Conservation (phyloP, 2,113 vertebrate genomes). For the Passer montanus region DNA sequence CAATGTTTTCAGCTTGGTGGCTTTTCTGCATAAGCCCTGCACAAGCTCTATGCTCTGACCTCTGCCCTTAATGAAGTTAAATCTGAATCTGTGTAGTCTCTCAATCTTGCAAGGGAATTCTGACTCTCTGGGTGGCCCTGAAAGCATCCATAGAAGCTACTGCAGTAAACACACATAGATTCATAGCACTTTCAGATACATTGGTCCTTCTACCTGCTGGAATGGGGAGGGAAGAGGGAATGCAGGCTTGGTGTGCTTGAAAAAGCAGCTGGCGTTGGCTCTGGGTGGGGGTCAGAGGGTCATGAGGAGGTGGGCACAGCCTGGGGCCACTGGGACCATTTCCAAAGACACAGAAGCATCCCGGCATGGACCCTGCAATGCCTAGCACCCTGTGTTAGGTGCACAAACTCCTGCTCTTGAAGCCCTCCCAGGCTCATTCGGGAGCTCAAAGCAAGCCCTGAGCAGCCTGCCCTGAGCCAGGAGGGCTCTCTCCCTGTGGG, state of each 20-base stretch:
- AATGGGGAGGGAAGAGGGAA: background rate
- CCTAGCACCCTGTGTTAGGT: background rate
- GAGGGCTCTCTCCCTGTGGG: background rate
- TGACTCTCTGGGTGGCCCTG: background rate
- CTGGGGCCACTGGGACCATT: background rate
- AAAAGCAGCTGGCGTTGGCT: background rate
- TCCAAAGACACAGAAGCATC: background rate
- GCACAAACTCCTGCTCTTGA: background rate
- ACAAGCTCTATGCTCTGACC: background rate
- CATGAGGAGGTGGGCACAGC: background rate
- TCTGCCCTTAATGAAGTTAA: background rate
- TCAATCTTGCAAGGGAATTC: background rate
- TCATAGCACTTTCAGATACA: background rate
- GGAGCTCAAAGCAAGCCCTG: background rate
- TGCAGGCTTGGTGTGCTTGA: background rate
- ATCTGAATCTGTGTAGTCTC: background rate
- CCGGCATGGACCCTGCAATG: accelerated
- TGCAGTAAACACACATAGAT: background rate
- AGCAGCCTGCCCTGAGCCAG: background rate
- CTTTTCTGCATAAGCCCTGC: background rate
- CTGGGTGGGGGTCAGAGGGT: background rate
- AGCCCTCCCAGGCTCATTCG: background rate
- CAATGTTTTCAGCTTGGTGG: background rate
- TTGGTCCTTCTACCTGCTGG: background rate
- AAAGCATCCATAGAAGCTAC: background rate